These are phyloP conservation scores for Idaea straminata DNA, from an alignment of 2,888 invertebrate species.

Conservation along the genomic window DNA sequence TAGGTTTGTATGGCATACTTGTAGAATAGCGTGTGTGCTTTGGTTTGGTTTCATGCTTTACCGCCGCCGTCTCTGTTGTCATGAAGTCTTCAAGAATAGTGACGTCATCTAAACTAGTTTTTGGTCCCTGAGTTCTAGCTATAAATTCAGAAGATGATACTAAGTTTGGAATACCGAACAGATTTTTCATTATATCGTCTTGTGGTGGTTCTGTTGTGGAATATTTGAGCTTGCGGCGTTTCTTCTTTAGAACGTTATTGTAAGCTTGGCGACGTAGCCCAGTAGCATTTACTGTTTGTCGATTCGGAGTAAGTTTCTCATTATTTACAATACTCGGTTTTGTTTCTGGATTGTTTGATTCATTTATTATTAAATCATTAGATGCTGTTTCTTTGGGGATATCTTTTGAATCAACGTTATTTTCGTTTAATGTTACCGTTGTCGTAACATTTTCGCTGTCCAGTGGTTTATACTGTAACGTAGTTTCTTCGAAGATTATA, in stretches of 20 bases:
- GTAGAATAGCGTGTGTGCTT: conserved; percentile 19
- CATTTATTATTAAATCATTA: not conserved
- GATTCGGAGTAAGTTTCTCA: not conserved
- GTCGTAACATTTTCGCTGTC: conserved; percentile 25
- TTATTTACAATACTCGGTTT: not conserved
- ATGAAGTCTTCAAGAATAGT: conserved; percentile 59
- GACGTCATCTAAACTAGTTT: conserved; percentile 33
- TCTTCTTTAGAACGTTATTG: conserved; percentile 61
- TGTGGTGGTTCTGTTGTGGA: conserved; percentile 60
- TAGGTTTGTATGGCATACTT: conserved; percentile 30
- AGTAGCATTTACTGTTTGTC: conserved; percentile 41
- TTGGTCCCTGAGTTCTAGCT: conserved; percentile 51
- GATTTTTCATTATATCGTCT: conserved; percentile 53
- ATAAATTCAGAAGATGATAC: conserved; percentile 70
- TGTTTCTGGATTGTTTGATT: not conserved
- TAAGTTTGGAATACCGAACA: conserved; percentile 58
- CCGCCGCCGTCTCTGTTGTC: conserved; percentile 46
- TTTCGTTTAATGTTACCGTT: conserved; percentile 18
- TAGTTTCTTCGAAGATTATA: conserved; percentile 18
- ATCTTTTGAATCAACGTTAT: conserved; percentile 23
- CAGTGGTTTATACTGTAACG: conserved; percentile 12
- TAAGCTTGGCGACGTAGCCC: conserved; percentile 57
- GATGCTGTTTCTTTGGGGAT: not conserved
- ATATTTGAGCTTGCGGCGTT: conserved; percentile 59
- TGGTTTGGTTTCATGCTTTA: conserved; percentile 32